Conservation (phyloP, 2,888 invertebrate genomes). For the Drosophila paranaensis region DNA sequence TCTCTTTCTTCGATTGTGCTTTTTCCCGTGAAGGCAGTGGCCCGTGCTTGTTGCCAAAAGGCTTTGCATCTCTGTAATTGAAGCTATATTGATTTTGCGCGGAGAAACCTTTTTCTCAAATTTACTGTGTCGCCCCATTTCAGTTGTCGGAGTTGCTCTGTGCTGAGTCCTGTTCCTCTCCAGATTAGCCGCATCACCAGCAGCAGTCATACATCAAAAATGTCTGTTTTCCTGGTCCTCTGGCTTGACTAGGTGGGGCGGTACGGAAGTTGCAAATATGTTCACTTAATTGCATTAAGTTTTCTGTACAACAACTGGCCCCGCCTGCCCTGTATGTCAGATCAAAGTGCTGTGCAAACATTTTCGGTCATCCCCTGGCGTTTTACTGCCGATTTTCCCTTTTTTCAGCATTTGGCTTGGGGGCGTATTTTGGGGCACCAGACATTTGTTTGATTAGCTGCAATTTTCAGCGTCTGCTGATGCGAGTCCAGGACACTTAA, state of each 20-base stretch:
- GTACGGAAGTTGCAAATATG: conserved; percentile 78
- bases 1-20: conserved; percentile 13
- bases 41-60: conserved; percentile 11
- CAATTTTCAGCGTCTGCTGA: conserved; percentile 59
- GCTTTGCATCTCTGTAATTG: conserved; percentile 55
- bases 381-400: conserved; percentile 36
- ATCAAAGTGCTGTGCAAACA: conserved; percentile 77
- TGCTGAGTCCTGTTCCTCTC: conserved; percentile 13
- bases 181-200: conserved; percentile 71
- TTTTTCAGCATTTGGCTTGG: conserved; percentile 30
- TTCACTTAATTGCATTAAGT: conserved; percentile 79
- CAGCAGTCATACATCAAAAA: conserved; percentile 62
- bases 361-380: conserved; percentile 46
- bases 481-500: conserved; percentile 49
- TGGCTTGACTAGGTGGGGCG: conserved; percentile 19
- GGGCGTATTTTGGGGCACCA: conserved; percentile 37
- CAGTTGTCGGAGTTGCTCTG: conserved; percentile 32
- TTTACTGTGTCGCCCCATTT: conserved; percentile 4
- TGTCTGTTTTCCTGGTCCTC: conserved; percentile 35
- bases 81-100: conserved; percentile 68
- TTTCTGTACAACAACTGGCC: conserved; percentile 41
- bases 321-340: conserved; percentile 43
- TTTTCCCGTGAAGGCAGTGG: background rate
- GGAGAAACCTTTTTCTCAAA: conserved; percentile 22
- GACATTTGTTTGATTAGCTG: conserved; percentile 70